A percentile compares a stretch with the other conserved stretches of the same genome.
Evolutionary conservation across 2,113 vertebrate species (phyloP).

Genomic region (Acrocephalus arundinaceus): DNA sequence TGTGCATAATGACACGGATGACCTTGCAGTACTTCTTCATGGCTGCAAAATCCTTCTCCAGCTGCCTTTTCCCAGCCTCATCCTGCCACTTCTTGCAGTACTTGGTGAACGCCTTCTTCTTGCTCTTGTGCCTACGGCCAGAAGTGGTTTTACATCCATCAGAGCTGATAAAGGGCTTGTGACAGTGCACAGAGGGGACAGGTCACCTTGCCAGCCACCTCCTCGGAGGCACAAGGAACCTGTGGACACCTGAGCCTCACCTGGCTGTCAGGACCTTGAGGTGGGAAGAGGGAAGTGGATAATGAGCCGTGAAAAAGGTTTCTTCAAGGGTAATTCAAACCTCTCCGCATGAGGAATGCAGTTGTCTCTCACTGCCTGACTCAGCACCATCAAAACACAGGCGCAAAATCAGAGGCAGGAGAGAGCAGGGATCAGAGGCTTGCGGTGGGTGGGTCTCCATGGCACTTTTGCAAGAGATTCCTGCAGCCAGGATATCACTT

Average conservation of each 20-base stretch:
- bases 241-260: background rate
- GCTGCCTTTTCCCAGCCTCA: constrained; percentile 71
- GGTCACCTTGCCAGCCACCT: background rate
- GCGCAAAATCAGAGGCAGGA: background rate
- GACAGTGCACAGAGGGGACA: background rate
- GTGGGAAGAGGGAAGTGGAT: background rate
- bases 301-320: background rate
- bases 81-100: constrained; percentile 82
- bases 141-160: background rate
- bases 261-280: background rate
- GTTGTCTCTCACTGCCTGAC: constrained; percentile 20
- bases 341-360: background rate
- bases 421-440: background rate
- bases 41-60: constrained; percentile 79
- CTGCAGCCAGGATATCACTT: background rate
- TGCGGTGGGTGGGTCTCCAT: constrained; percentile 3
- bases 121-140: constrained; percentile 77
- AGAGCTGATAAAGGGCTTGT: background rate
- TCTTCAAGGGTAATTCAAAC: background rate
- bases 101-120: constrained; percentile 83
- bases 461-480: background rate
- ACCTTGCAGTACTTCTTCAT: constrained; percentile 85
- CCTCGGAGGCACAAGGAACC: background rate
- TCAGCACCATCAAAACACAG: constrained; percentile 7
- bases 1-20: constrained; percentile 81